These are phyloP conservation scores for Malurus melanocephalus DNA, from an alignment of 2,113 vertebrate species.

Conservation along the genomic window DNA sequence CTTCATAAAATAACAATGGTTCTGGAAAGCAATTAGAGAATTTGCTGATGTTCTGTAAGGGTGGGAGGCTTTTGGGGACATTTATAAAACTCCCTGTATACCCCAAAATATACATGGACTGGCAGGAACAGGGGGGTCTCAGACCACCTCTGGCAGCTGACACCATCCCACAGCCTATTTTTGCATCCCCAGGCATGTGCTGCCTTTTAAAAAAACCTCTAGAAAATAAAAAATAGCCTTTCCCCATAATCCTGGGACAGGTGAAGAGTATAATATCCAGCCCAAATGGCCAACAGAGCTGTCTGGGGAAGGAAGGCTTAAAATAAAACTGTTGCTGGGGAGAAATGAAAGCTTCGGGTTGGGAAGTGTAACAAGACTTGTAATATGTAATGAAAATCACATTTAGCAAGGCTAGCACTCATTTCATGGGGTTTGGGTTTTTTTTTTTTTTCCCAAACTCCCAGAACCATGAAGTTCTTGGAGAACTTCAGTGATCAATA, in stretches of 20 bases:
- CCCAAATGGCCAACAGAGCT: background rate
- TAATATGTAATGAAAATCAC: constrained; percentile 46
- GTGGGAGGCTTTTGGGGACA: background rate
- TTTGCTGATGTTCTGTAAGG: background rate
- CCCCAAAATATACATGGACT: fast-evolving
- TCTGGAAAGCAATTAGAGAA: constrained; percentile 1
- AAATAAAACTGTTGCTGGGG: constrained; percentile 43
- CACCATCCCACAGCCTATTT: background rate
- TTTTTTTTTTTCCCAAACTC: background rate
- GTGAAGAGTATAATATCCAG: constrained; percentile 3
- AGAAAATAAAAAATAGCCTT: constrained; percentile 16
- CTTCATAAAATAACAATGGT: background rate
- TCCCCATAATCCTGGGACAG: background rate
- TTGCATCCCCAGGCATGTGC: background rate
- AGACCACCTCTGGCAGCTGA: constrained; percentile 1
- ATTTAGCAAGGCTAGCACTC: constrained; percentile 43
- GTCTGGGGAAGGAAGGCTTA: constrained; percentile 3
- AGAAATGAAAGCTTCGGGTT: background rate
- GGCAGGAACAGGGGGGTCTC: background rate
- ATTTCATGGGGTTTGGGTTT: background rate
- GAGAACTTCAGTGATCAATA: constrained; percentile 61
- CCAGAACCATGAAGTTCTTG: constrained; percentile 34
- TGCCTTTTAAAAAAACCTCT: background rate
- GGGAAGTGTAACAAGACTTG: background rate
- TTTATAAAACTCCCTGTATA: background rate